phyloP scores from a whole-genome alignment of 2,113 vertebrate genomes.

The Hymenochirus boettgeri region DNA sequence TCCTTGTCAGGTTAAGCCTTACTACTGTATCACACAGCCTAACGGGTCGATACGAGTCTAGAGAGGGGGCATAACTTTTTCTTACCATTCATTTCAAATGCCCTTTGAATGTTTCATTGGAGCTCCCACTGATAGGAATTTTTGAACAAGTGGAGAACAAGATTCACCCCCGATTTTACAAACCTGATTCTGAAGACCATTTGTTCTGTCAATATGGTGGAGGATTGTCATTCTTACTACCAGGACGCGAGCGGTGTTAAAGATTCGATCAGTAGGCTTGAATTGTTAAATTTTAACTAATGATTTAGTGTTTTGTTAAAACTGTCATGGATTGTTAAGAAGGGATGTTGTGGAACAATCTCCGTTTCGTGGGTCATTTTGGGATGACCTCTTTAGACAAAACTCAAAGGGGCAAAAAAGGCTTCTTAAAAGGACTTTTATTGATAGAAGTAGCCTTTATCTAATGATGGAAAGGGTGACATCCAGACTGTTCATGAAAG shows the following conservation, averaged over 20 bases:
- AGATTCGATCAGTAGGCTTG: no score
- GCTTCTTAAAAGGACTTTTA: background rate
- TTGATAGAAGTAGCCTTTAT: background rate
- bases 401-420: constrained; percentile 9
- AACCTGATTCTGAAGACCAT: no score
- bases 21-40: background rate
- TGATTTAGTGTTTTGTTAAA: no score
- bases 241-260: no score
- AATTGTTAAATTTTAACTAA: constrained; percentile 8
- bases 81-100: background rate
- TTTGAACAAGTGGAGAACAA: constrained; percentile 4
- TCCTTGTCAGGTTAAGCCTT: constrained; percentile 4
- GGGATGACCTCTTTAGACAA: background rate
- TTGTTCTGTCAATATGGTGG: no score
- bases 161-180: constrained; percentile 1
- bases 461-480: background rate
- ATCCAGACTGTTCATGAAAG: background rate
- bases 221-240: no score
- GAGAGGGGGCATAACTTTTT: constrained; percentile 7
- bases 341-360: constrained; percentile 7
- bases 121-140: background rate
- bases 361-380: constrained; percentile 11
- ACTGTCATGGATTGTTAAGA: constrained; percentile 32
- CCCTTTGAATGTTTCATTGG: background rate
- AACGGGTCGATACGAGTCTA: background rate